A percentile compares a stretch with the other conserved stretches of the same genome.
Evolutionary conservation across 2,888 invertebrate species (phyloP).

Genomic region (Thereva unica): DNA sequence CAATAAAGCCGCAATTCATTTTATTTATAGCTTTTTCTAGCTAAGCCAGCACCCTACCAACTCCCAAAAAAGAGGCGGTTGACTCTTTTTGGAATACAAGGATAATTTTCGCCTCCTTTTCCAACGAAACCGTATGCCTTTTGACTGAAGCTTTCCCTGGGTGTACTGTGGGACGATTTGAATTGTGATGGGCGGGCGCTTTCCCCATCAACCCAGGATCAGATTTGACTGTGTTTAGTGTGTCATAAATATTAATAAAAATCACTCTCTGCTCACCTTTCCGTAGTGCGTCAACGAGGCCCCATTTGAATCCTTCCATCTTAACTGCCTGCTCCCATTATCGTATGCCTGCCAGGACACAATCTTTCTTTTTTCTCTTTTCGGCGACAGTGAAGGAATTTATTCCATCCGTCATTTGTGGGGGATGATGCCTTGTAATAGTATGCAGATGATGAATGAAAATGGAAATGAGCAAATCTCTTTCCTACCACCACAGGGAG

Average conservation of each 20-base stretch:
- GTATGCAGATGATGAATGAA: too few species aligned
- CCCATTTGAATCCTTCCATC: conserved; percentile 1
- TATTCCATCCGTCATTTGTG: conserved; percentile 13
- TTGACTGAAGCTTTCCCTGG: too few species aligned
- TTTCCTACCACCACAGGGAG: too few species aligned
- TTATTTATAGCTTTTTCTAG: conserved; percentile 4
- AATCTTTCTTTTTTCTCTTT: too few species aligned
- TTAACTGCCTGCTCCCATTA: neutral
- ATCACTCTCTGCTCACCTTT: neutral
- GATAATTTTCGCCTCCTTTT: neutral
- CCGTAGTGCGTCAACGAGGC: neutral
- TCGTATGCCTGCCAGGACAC: too few species aligned
- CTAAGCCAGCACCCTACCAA: neutral
- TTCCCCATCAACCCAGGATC: neutral
- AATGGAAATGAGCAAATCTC: too few species aligned
- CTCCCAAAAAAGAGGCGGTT: neutral
- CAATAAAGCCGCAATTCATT: conserved; percentile 16
- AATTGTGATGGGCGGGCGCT: too few species aligned
- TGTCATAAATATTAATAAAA: conserved; percentile 29
- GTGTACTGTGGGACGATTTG: too few species aligned
- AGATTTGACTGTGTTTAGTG: neutral
- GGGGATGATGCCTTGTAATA: too few species aligned
- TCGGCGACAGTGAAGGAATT: neutral
- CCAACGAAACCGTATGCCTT: too few species aligned
- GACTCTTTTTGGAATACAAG: neutral